A percentile compares a stretch with the other conserved stretches of the same genome.
Evolutionary conservation across 2,113 vertebrate species (phyloP).

Genomic region (Megaptera novaeangliae): DNA sequence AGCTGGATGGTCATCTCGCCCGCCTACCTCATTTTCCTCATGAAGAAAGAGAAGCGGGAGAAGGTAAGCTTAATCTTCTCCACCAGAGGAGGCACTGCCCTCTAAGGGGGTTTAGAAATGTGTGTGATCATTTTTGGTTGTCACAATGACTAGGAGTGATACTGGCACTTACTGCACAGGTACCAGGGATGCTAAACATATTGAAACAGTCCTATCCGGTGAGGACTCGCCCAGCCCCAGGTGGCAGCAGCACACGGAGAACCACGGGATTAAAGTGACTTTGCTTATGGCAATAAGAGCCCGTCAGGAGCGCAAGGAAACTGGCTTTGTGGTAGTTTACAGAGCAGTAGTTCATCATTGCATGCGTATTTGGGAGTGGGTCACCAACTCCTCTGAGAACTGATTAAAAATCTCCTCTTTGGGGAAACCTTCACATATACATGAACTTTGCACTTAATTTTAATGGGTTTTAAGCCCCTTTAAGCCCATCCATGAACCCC

Average conservation of each 20-base stretch:
- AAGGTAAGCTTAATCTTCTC: neutral
- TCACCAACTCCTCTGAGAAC: neutral
- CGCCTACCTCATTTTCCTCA: neutral
- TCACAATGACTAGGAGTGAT: neutral
- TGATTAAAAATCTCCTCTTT: neutral
- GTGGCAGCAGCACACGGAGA: neutral
- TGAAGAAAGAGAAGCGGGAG: neutral
- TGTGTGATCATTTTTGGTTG: neutral
- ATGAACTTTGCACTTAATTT: neutral
- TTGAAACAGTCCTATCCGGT: neutral
- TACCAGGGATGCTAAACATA: neutral
- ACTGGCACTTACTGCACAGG: neutral
- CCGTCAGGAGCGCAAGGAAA: rapidly evolving
- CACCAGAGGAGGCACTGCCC: neutral
- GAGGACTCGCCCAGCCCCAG: neutral
- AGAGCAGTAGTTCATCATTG: neutral
- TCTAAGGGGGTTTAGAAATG: neutral
- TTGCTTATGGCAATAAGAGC: neutral
- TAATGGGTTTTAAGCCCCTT: neutral
- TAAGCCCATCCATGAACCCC: neutral
- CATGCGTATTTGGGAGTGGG: neutral
- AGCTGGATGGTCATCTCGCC: neutral
- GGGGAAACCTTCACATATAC: neutral
- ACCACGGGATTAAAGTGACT: neutral
- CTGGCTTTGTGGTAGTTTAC: neutral